Base-by-base conservation (phyloP, 2,113 vertebrate genomes). In the Sphaerodactylus townsendi region DNA sequence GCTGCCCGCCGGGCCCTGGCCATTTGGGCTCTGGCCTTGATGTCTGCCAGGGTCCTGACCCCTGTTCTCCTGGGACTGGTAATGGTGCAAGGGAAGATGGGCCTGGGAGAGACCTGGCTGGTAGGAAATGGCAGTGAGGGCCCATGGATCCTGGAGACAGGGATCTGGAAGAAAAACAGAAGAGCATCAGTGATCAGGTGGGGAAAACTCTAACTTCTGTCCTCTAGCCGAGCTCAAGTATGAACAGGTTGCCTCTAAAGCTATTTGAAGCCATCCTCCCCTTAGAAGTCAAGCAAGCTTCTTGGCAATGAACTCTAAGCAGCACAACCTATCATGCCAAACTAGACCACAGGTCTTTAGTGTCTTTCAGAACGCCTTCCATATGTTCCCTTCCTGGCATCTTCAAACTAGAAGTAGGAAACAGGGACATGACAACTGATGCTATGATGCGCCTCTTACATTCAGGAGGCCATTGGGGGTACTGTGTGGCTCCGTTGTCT, bases 1-100 rank as follows among this genome's bases (percentile, higher is more conserved):
- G 98, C 98, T 19, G 97, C 98, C 79, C 97, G 95, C 95, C 98
- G 97, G 8, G 97, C 98, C 90, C 97, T 96, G 85, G 98, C 98
- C 39, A 98, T 96, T 87, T 99, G 98, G 64, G 98, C 98, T 95
- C 98, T 97, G 28, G 98, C 98, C 95, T 99, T 99, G 96, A 99
- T 98, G 96, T 99, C 98, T 3, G 99, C 99, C 92, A 99, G 89
- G 69, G 99, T 99, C 83, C 99, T 96, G 91, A 98, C 98, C 72
- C 98, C 98, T 0, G 97, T 98, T 81, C 98, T 96, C 74, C 96
- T 96, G 0, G 98, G 98, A 94, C 97, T 98, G 94, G 95, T 88
- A 11, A 97, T 92, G 1, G 96, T 93, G 88, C 95, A 2, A 4
- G 97, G 96, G 88, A 98, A 97, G 2, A 95, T 93, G 53, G 95